Evolutionary conservation across 2,888 invertebrate genomes (phyloP).

Genomic region (Dryomyza anilis): DNA sequence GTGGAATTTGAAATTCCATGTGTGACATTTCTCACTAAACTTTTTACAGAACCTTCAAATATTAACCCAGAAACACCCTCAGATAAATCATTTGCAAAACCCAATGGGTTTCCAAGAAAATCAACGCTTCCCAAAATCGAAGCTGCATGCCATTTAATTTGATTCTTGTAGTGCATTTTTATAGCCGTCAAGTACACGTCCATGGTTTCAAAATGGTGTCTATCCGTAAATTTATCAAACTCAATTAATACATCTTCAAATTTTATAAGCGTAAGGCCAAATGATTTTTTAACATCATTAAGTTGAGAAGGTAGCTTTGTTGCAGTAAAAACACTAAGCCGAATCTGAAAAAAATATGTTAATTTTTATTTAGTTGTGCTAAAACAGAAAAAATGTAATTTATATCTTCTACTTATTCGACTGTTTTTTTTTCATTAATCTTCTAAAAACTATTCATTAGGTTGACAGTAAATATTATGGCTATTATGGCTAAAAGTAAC

Average conservation of each 20-base stretch:
- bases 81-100: constrained; percentile 92
- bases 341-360: constrained; percentile 70
- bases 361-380: too few relatives aligned
- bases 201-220: constrained; percentile 90
- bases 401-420: too few relatives aligned
- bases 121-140: constrained; percentile 96
- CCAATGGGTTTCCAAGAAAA: constrained; percentile 96
- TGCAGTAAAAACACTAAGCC: constrained; percentile 87
- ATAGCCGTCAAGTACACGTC: constrained; percentile 82
- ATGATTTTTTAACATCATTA: constrained; percentile 78
- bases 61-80: constrained; percentile 93
- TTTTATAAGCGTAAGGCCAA: constrained; percentile 87
- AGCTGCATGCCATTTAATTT: constrained; percentile 93
- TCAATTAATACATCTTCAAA: constrained; percentile 97
- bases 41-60: constrained; percentile 90
- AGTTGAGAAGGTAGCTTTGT: constrained; percentile 80
- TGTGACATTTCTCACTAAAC: constrained; percentile 91
- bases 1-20: constrained; percentile 97
- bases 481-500: too few relatives aligned
- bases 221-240: constrained; percentile 83
- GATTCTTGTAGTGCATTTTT: constrained; percentile 85
- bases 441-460: too few relatives aligned
- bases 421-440: too few relatives aligned
- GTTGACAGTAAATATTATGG: too few relatives aligned
- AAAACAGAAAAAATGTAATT: too few relatives aligned